Percentiles rank a stretch among this genome's conserved stretches.
phyloP scores from a whole-genome alignment of 2,888 invertebrate genomes.

The Hemistola chrysoprasaria region DNA sequence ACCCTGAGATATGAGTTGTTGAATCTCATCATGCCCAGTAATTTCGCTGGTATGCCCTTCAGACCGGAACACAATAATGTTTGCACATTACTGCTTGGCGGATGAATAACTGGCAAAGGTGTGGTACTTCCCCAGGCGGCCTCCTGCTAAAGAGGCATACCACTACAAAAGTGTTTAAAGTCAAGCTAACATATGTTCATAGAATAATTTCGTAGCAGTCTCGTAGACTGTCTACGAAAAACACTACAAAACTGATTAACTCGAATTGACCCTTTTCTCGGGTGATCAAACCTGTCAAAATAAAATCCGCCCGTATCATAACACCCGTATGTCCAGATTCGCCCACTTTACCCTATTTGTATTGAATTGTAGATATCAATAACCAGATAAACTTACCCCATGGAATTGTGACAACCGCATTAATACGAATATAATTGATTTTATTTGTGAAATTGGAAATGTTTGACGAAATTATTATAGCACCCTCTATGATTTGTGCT shows the following conservation, averaged over 20 bases:
- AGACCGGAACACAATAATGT: too few species aligned
- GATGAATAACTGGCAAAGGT: too few species aligned
- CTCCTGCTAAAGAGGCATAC: too few species aligned
- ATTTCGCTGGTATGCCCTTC: too few species aligned
- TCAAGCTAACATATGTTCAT: not conserved
- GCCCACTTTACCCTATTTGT: conserved; percentile 74
- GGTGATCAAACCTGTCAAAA: conserved; percentile 62
- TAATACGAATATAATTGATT: conserved; percentile 69
- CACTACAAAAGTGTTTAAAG: too few species aligned
- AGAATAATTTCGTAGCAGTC: conserved; percentile 5
- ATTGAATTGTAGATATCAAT: conserved; percentile 67
- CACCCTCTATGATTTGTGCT: conserved; percentile 29
- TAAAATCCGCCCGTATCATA: conserved; percentile 71
- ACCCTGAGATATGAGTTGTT: too few species aligned
- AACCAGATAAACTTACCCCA: conserved; percentile 65
- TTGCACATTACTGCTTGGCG: too few species aligned
- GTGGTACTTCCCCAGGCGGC: too few species aligned
- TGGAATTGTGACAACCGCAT: conserved; percentile 54
- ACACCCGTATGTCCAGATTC: conserved; percentile 71
- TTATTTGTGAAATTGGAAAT: conserved; percentile 55
- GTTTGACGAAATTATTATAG: conserved; percentile 50
- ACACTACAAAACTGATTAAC: not conserved
- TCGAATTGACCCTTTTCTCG: conserved; percentile 31
- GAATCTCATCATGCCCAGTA: too few species aligned
- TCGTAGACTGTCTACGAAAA: conserved; percentile 17